phyloP scores from a whole-genome alignment of 2,888 invertebrate species.

The Metellina segmentata region DNA sequence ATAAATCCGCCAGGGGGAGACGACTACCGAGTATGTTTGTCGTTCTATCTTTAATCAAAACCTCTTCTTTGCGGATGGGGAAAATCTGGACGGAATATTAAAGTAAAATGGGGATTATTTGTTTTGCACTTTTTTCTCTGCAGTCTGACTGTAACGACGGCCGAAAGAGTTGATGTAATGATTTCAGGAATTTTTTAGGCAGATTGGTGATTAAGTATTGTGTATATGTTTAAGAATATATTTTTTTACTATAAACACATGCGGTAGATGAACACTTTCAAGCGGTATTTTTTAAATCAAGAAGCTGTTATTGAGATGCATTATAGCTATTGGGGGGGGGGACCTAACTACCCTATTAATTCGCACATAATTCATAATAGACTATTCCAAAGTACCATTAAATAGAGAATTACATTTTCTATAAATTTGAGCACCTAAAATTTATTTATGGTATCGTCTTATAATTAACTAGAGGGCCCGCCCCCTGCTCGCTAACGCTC shows the following conservation, averaged over 20 bases:
- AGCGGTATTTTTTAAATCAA: too few species aligned
- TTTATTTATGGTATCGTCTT: too few species aligned
- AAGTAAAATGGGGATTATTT: constrained; percentile 60
- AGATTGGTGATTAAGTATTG: constrained; percentile 13
- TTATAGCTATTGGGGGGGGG: too few species aligned
- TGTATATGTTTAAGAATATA: background rate
- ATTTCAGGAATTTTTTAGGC: background rate
- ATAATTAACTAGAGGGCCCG: too few species aligned
- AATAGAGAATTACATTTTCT: too few species aligned
- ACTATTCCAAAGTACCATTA: too few species aligned
- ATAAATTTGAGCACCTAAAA: too few species aligned
- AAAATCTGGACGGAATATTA: constrained; percentile 52
- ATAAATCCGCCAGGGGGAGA: constrained; percentile 69
- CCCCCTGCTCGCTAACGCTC: too few species aligned
- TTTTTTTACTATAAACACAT: background rate
- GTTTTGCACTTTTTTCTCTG: constrained; percentile 13
- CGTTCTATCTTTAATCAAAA: constrained; percentile 34
- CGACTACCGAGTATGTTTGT: constrained; percentile 54
- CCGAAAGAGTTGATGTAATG: constrained; percentile 6
- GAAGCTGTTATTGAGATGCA: too few species aligned
- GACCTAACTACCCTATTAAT: too few species aligned
- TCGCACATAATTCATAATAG: too few species aligned
- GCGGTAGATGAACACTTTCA: too few species aligned
- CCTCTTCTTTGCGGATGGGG: constrained; percentile 32
- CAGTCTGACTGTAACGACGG: constrained; percentile 21